Evolutionary conservation across 2,113 vertebrate genomes (phyloP), one percentile per base, ranked within the genome.

Genomic region (Phrynosoma platyrhinos): DNA sequence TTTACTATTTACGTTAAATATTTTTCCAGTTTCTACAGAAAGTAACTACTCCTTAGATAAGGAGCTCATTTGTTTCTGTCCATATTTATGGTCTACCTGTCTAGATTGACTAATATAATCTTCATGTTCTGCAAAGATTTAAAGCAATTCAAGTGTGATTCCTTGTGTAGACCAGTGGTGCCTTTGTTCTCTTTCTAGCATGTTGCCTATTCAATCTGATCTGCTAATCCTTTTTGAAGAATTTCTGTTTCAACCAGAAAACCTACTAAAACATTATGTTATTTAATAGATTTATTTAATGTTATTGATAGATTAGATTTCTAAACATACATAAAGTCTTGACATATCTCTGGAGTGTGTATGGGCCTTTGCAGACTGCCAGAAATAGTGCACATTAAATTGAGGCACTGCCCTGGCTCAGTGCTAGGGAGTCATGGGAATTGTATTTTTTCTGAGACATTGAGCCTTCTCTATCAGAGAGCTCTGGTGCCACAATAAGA

Each of bases 191-290:
- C 89, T 91, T 89, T 85, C 91, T 89, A 72, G 62, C 68, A 55
- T 21, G 62, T 47, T 47, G 47, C 47, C 47, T 47, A 47, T 47
- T 47, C 47, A 72, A 74, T 74, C 84, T 92, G 68, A 88, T 82
- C 87, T 74, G 1, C 40, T 92, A 87, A 92, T 82, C 14, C 89
- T 77, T 85, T 88, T 77, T 79, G 87, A 71, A 91, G 91, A 93
- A 87, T 86, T 88, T 4, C 1, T 84, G 89, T 77, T 91, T 79
- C 8, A 12, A 86, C 85, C 85, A 83, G 68, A 93, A 90, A 88
- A 85, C 23, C 69, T 20, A 20, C 9, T 7, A 78, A 53, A 47
- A 53, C 27, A 30, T 78, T 47, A 78, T 79, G 16, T 78, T 53
- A 58, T 58, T 78, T 53, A 79, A 30, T 79, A 30, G 47, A 77